phyloP scores from a whole-genome alignment of 1,140 invertebrate genomes.

The Harpegnathos saltator region DNA sequence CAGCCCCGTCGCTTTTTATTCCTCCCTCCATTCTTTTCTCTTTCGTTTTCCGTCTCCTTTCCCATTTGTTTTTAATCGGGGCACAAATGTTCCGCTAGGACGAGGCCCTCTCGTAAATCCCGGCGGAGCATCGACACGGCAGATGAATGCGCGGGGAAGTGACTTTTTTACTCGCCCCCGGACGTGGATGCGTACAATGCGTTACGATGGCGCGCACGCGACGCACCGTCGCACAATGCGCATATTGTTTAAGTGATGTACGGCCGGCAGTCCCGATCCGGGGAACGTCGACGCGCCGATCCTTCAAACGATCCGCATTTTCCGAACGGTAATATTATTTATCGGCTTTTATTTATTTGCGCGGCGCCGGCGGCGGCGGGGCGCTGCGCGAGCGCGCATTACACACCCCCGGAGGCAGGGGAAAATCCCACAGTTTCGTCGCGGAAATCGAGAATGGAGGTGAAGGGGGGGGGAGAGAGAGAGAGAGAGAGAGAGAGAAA shows the following conservation, averaged over 20 bases:
- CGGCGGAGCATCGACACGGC: neutral
- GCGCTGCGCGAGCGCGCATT: too few species aligned
- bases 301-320: conserved; percentile 44
- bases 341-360: too few species aligned
- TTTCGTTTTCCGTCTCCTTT: neutral
- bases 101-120: conserved; percentile 29
- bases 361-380: too few species aligned
- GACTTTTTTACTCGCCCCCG: conserved; percentile 38
- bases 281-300: conserved; percentile 64
- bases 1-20: too few species aligned
- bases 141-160: conserved; percentile 62
- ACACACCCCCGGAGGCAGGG: too few species aligned
- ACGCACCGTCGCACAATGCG: conserved; percentile 61
- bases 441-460: too few species aligned
- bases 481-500: neutral
- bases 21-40: neutral
- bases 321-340: conserved; percentile 53
- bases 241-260: conserved; percentile 71
- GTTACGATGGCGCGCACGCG: conserved; percentile 19
- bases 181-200: conserved; percentile 37
- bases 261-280: conserved; percentile 52
- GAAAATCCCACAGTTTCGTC: conserved; percentile 2
- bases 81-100: conserved; percentile 49
- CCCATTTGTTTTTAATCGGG: conserved; percentile 44
- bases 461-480: neutral